These are phyloP conservation scores for Mythimna loreyi DNA, from an alignment of 2,888 invertebrate genomes.

Conservation along the genomic window DNA sequence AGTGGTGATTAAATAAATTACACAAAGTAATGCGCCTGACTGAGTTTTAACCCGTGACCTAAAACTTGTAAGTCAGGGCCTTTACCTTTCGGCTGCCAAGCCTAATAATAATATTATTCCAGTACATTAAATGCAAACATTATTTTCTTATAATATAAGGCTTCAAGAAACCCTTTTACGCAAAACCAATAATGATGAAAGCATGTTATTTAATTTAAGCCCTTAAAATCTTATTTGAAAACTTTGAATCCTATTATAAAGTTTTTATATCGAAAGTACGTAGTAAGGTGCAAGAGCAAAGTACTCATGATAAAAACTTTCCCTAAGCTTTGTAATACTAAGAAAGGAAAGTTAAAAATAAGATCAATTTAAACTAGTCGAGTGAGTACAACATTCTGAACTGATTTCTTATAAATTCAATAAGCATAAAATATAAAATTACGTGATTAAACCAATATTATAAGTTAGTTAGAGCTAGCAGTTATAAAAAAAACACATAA, in stretches of 20 bases:
- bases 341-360: neutral
- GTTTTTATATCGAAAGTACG: slow-evolving; percentile 23
- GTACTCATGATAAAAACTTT: slow-evolving; percentile 10
- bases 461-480: too few relatives aligned
- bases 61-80: too few relatives aligned
- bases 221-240: slow-evolving; percentile 27
- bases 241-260: slow-evolving; percentile 27
- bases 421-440: too few relatives aligned
- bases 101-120: slow-evolving; percentile 3
- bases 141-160: neutral
- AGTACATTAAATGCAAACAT: slow-evolving; percentile 21
- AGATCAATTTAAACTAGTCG: neutral
- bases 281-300: slow-evolving; percentile 12
- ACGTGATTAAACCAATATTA: too few relatives aligned
- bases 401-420: too few relatives aligned
- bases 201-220: slow-evolving; percentile 33
- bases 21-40: too few relatives aligned
- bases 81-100: too few relatives aligned
- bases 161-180: slow-evolving; percentile 18
- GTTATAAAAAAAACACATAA: too few relatives aligned
- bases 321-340: neutral
- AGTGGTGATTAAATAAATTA: too few relatives aligned
- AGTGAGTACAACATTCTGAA: neutral
- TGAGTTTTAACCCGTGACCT: too few relatives aligned
- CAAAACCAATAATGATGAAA: slow-evolving; percentile 47